These are phyloP conservation scores for Murina feae DNA, from an alignment of 2,113 vertebrate genomes.

Conservation along the genomic window DNA sequence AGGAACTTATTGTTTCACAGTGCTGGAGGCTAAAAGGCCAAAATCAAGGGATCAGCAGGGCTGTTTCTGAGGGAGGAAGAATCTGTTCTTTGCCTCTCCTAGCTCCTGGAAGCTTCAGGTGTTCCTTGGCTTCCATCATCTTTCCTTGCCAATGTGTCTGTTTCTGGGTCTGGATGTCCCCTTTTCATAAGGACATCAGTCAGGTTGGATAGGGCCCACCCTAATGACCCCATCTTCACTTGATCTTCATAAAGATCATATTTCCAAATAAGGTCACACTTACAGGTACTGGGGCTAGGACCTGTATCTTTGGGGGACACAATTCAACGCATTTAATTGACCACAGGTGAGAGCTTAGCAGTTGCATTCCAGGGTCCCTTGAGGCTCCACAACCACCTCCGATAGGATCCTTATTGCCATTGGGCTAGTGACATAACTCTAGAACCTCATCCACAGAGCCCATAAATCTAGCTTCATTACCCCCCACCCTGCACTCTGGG, in stretches of 20 bases:
- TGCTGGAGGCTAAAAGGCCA: not conserved
- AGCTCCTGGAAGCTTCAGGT: not conserved
- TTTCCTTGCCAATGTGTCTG: not conserved
- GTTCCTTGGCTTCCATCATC: not conserved
- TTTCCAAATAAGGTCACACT: not conserved
- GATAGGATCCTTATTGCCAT: too few relatives aligned
- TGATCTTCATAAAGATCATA: not conserved
- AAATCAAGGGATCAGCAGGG: not conserved
- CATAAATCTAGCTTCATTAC: not conserved
- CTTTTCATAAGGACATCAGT: not conserved
- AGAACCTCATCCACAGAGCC: not conserved
- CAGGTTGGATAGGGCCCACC: not conserved
- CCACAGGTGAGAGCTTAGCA: not conserved
- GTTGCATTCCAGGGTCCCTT: not conserved
- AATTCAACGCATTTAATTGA: not conserved
- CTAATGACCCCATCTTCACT: not conserved
- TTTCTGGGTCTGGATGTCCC: not conserved
- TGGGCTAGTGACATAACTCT: not conserved
- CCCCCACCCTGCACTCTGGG: accelerated
- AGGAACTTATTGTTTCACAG: not conserved
- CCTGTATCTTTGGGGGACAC: not conserved
- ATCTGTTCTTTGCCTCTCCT: not conserved
- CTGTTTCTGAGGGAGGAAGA: not conserved
- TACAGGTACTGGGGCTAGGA: not conserved
- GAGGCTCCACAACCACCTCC: not conserved